Percentiles rank a stretch among this genome's conserved stretches.
Conservation (phyloP, 2,888 invertebrate species). For the Luffia ferchaultella region DNA sequence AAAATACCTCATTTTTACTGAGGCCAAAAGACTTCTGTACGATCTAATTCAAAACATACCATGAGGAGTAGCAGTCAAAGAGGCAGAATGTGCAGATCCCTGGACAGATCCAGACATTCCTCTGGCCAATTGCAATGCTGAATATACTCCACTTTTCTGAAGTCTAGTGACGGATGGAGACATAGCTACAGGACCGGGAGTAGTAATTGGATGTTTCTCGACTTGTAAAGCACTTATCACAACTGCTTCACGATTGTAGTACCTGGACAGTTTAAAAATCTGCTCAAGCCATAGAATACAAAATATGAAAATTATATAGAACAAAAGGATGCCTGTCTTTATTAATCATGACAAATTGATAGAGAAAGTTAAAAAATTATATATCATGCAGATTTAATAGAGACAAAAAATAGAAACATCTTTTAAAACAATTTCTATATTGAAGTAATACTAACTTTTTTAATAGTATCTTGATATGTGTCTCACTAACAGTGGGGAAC, state of each 20-base stretch:
- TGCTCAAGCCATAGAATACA: background rate
- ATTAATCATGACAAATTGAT: background rate
- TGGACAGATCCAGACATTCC: slow-evolving; percentile 52
- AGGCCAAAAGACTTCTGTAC: background rate
- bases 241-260: slow-evolving; percentile 91
- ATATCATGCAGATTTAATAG: background rate
- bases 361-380: too few species aligned
- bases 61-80: slow-evolving; percentile 67
- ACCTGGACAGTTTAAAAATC: slow-evolving; percentile 59
- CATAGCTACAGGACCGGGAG: slow-evolving; percentile 83
- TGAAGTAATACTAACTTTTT: slow-evolving; percentile 78
- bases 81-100: slow-evolving; percentile 69
- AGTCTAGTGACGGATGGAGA: slow-evolving; percentile 70
- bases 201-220: slow-evolving; percentile 89
- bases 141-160: slow-evolving; percentile 60
- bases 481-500: slow-evolving; percentile 91
- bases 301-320: background rate
- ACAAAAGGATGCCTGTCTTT: background rate
- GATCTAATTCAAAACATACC: slow-evolving; percentile 26
- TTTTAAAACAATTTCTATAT: background rate
- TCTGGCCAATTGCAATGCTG: slow-evolving; percentile 59
- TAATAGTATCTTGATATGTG: slow-evolving; percentile 84
- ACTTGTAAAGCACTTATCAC: slow-evolving; percentile 94
- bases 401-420: background rate
- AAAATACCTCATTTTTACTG: too few species aligned